Percentiles rank a stretch among this genome's conserved stretches.
Evolutionary conservation across 2,113 vertebrate species (phyloP).

Genomic region (Bambusicola thoracicus): DNA sequence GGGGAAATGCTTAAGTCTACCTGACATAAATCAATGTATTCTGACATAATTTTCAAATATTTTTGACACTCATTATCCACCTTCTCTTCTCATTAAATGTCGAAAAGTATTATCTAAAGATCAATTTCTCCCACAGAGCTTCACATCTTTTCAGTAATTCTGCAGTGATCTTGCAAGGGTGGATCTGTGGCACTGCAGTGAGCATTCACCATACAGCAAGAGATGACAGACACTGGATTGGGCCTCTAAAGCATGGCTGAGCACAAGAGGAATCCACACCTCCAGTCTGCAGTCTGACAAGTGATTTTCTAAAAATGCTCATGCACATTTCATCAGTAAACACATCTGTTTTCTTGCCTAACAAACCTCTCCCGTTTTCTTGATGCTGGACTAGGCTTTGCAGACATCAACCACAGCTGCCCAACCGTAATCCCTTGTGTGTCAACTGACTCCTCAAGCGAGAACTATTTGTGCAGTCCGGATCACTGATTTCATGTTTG

Average conservation of each 20-base stretch:
- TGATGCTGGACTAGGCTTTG: neutral
- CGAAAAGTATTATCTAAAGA: neutral
- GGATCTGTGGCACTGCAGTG: neutral
- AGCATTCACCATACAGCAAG: rapidly evolving
- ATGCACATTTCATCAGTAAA: neutral
- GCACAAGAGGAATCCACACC: neutral
- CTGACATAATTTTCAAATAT: neutral
- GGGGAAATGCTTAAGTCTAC: neutral
- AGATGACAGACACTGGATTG: neutral
- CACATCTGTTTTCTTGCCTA: neutral
- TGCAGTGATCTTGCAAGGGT: neutral
- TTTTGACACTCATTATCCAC: neutral
- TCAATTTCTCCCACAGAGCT: neutral
- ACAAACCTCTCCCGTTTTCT: neutral
- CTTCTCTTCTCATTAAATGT: neutral
- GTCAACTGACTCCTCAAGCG: neutral
- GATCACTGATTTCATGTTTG: neutral
- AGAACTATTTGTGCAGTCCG: neutral
- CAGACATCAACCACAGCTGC: neutral
- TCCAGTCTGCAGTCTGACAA: neutral
- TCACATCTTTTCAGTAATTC: neutral
- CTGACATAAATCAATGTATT: neutral
- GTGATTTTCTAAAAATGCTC: neutral
- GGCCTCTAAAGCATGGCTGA: neutral
- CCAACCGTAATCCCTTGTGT: neutral